Evolutionary conservation across 2,113 vertebrate genomes (phyloP).

Genomic region (Coturnix japonica): DNA sequence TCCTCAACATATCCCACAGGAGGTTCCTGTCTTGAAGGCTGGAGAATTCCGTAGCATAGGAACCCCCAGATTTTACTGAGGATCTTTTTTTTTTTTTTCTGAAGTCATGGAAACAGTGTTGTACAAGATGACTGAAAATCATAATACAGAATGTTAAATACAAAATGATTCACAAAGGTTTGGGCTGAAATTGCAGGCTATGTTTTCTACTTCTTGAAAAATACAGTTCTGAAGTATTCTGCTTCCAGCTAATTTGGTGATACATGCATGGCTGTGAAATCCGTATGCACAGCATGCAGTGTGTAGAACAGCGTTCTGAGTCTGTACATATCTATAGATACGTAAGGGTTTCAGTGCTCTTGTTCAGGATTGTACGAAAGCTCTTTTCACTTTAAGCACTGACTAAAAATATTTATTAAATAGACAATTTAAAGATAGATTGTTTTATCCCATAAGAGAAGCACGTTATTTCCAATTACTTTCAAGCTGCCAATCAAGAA

Average conservation of each 20-base stretch:
- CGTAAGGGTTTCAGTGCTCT: background rate
- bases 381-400: constrained; percentile 12
- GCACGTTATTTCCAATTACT: constrained; percentile 28
- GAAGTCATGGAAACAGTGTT: background rate
- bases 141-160: background rate
- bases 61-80: background rate
- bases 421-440: background rate
- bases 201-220: background rate
- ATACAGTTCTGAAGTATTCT: background rate
- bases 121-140: no score
- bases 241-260: background rate
- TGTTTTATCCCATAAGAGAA: constrained; percentile 12
- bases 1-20: background rate
- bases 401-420: constrained; percentile 7
- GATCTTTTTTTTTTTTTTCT: background rate
- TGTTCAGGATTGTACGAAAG: background rate
- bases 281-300: background rate
- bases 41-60: background rate
- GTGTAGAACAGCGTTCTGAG: background rate
- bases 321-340: background rate
- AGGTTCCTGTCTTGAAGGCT: background rate
- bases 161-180: background rate
- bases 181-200: background rate
- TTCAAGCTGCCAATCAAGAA: background rate
- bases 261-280: background rate